These are phyloP conservation scores for Altica lythri DNA, from an alignment of 2,888 invertebrate species.

Conservation along the genomic window DNA sequence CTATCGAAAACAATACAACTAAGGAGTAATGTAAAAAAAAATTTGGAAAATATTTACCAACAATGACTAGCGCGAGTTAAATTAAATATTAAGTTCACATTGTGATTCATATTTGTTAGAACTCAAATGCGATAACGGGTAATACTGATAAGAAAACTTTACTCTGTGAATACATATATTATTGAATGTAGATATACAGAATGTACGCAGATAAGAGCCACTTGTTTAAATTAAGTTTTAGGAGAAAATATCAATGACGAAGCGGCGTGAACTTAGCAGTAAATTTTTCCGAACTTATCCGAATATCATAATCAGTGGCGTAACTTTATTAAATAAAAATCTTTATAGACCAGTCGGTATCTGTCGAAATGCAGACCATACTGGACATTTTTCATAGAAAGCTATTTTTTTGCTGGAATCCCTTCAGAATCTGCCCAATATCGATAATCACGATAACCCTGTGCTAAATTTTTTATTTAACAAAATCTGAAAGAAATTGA, in stretches of 20 bases:
- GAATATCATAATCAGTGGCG: not conserved
- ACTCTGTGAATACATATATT: conserved; percentile 13
- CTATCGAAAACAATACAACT: conserved; percentile 1
- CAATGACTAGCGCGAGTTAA: conserved; percentile 5
- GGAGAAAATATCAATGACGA: no score
- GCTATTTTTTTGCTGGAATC: no score
- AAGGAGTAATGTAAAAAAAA: not conserved
- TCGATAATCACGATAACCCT: no score
- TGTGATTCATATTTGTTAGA: conserved; percentile 22
- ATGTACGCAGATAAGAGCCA: conserved; percentile 18
- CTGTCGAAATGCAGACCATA: no score
- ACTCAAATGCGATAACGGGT: conserved; percentile 21
- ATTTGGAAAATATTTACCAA: conserved; percentile 24
- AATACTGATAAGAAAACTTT: conserved; percentile 25
- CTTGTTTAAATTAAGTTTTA: conserved; percentile 20
- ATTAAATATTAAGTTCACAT: conserved; percentile 8
- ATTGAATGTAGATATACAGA: conserved; percentile 18
- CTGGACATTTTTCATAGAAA: no score
- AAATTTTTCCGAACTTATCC: no score
- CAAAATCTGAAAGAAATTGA: no score
- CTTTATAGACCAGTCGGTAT: no score
- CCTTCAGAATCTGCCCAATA: no score
- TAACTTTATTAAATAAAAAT: not conserved
- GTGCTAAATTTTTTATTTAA: no score
- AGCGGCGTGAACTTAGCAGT: no score